Percentiles rank a stretch among this genome's conserved stretches.
Evolutionary conservation across 2,113 vertebrate genomes (phyloP).

Genomic region (Pteropus alecto): DNA sequence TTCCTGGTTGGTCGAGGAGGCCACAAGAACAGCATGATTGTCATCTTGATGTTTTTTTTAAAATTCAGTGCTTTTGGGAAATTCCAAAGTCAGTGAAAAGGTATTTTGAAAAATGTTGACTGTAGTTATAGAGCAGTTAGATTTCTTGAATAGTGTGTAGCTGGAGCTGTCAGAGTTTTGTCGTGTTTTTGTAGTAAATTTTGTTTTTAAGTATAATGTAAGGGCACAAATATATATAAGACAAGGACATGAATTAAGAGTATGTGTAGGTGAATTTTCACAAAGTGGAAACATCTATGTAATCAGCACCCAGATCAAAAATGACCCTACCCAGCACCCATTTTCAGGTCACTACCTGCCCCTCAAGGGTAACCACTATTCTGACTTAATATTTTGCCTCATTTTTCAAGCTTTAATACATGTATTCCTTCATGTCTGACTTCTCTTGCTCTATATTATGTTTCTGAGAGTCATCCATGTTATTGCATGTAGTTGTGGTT

Average conservation of each 20-base stretch:
- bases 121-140: background rate
- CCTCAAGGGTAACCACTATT: background rate
- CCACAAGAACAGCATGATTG: background rate
- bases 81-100: background rate
- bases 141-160: background rate
- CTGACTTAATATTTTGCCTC: background rate
- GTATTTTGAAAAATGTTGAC: background rate
- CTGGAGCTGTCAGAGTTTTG: background rate
- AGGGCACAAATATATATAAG: background rate
- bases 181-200: background rate
- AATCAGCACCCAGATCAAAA: background rate
- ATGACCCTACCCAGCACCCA: background rate
- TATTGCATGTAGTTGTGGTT: background rate
- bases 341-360: background rate
- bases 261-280: background rate
- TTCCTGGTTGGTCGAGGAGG: background rate
- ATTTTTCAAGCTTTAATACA: background rate
- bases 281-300: background rate
- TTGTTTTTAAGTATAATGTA: background rate
- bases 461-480: background rate
- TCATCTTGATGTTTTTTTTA: background rate
- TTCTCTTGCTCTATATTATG: background rate
- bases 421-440: background rate
- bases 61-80: background rate
- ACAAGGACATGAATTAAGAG: background rate